Percentiles rank a stretch among this genome's conserved stretches.
Evolutionary conservation across 1,140 invertebrate genomes (phyloP).

Genomic region (Antheraea mylitta): DNA sequence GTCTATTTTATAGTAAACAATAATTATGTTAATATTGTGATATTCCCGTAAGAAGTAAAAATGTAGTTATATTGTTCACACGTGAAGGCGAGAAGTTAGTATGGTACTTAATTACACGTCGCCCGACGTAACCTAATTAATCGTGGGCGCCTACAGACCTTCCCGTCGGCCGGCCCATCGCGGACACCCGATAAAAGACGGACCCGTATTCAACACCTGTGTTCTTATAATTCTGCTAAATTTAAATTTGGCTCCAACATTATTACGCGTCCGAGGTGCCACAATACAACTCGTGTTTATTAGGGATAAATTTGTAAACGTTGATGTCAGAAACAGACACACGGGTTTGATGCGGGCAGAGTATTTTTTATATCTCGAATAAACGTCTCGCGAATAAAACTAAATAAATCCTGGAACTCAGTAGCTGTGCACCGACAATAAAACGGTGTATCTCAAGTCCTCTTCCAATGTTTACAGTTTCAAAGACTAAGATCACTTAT

Average conservation of each 20-base stretch:
- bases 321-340: slow-evolving; percentile 1
- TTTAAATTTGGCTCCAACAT: slow-evolving; percentile 42
- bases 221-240: slow-evolving; percentile 40
- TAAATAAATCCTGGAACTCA: no score
- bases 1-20: no score
- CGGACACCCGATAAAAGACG: slow-evolving; percentile 41
- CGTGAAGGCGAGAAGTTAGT: slow-evolving; percentile 26
- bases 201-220: slow-evolving; percentile 50
- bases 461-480: no score
- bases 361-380: background rate
- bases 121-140: slow-evolving; percentile 48
- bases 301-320: slow-evolving; percentile 16
- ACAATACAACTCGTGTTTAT: slow-evolving; percentile 21
- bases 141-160: slow-evolving; percentile 27
- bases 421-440: no score
- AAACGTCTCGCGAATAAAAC: background rate
- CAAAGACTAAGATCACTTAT: no score
- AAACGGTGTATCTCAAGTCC: no score
- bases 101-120: slow-evolving; percentile 44
- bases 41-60: background rate
- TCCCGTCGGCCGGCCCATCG: slow-evolving; percentile 6
- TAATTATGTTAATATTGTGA: background rate
- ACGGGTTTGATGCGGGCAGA: background rate
- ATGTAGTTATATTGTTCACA: slow-evolving; percentile 17
- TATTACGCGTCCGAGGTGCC: slow-evolving; percentile 22